Base-by-base conservation (phyloP, 1,140 invertebrate species). In the Mactra quadrangularis region DNA sequence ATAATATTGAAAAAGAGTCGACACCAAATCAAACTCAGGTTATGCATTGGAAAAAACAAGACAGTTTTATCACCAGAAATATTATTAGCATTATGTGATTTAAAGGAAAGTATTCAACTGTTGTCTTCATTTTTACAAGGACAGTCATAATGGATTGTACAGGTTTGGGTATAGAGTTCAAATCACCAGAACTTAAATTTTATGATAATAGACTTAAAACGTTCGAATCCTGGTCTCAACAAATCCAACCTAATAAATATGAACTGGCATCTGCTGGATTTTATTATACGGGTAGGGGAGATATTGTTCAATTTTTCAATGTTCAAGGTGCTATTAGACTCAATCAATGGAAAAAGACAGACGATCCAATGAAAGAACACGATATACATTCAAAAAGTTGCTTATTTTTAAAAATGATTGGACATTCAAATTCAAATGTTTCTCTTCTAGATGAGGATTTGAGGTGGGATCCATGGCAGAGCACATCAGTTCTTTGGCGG, bases 361-460 rank as follows among this genome's bases (percentile, higher is more conserved):
- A 76, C 27, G 25, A 76, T n/a, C 19, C 38, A 33, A 60, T 77
- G 25, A 52, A 41, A 31, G 55, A 77, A 77, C 75, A 77, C 45
- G 66, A 27, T 19, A 6, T 15, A n/a, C 22, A 33, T 72, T 72
- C 70, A 55, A n/a, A 47, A 55, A 11, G 55, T 52, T 71, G 38
- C 52, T 71, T 71, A 47, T 71, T 71, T 71, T 50, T 71, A n/a
- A 13, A 52, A 47, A 72, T 72, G 57, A 53, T 76, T 76, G 72
- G 57, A 76, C 72, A 76, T 4, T 50, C 50, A 76, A 59, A 57
- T 76, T 33, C 29, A 47, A 31, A 13, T 68, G 45, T 25, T 29
- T 68, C 29, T 47, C 38, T 50, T 50, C 2, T 50, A 27, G 38
- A 60, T 27, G 11, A 45, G 31, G 35, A 59, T 55, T 9, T 41